Percentiles rank a stretch among this genome's conserved stretches.
Evolutionary conservation across 2,888 invertebrate genomes (phyloP).

Genomic region (Osmoderma eremita): DNA sequence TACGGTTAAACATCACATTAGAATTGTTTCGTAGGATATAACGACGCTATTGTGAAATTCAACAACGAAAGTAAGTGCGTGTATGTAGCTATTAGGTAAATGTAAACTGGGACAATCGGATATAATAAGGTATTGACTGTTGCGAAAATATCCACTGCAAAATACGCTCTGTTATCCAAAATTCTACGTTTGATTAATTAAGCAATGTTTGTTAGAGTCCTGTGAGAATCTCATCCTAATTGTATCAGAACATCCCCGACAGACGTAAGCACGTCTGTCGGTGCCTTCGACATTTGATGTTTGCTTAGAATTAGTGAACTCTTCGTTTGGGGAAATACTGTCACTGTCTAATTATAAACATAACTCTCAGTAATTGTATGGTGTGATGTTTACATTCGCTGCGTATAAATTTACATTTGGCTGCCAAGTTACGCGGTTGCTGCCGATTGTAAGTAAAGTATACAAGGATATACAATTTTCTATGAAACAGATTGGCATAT

Average conservation of each 20-base stretch:
- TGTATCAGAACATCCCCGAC: conserved; percentile 26
- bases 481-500: neutral
- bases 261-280: conserved; percentile 24
- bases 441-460: conserved; percentile 15
- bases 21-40: conserved; percentile 2
- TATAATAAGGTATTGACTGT: no score
- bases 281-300: conserved; percentile 48
- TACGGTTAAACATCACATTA: conserved; percentile 12
- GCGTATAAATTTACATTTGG: conserved; percentile 62
- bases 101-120: no score
- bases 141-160: no score
- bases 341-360: conserved; percentile 63
- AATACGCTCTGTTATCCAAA: no score
- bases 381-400: conserved; percentile 61
- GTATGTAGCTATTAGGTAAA: no score
- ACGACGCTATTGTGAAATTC: conserved; percentile 14
- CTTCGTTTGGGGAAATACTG: conserved; percentile 61
- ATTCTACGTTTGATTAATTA: neutral
- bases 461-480: neutral
- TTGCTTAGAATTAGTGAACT: conserved; percentile 63
- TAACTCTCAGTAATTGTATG: conserved; percentile 62
- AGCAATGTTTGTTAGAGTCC: neutral
- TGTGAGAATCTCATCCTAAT: conserved; percentile 2
- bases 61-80: neutral
- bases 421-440: conserved; percentile 54